Conservation (phyloP, 2,113 vertebrate genomes). For the Xyliphius kryptos region DNA sequence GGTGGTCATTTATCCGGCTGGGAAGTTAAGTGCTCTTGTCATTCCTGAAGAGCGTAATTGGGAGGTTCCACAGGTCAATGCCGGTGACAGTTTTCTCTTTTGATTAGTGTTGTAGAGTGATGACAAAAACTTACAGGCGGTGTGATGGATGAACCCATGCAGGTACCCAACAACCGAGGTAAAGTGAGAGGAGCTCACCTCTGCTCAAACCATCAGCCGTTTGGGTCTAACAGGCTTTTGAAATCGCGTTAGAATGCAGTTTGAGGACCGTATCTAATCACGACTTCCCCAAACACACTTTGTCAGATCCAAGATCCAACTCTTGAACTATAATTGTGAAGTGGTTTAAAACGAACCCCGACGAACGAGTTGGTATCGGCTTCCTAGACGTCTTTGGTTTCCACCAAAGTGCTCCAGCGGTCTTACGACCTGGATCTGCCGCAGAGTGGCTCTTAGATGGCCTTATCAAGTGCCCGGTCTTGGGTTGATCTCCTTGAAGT, state of each 20-base stretch:
- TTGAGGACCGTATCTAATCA: no score
- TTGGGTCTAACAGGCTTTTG: neutral
- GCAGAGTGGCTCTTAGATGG: conserved; percentile 21
- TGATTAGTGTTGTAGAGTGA: conserved; percentile 91
- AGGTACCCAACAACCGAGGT: neutral
- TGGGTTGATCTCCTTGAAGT: conserved; percentile 40
- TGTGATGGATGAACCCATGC: conserved; percentile 73
- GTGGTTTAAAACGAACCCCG: neutral
- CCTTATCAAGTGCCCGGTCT: conserved; percentile 30
- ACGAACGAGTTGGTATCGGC: neutral
- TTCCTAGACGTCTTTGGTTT: conserved; percentile 12
- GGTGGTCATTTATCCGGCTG: conserved; percentile 78
- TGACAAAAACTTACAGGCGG: conserved; percentile 84
- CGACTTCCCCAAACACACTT: no score
- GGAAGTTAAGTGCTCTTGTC: conserved; percentile 91
- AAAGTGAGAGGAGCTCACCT: conserved; percentile 19
- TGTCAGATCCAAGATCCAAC: no score
- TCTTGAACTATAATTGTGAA: neutral
- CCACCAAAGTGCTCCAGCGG: conserved; percentile 18
- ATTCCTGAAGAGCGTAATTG: conserved; percentile 86
- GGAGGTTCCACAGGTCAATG: conserved; percentile 89
- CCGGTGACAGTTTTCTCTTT: conserved; percentile 84
- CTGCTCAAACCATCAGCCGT: neutral
- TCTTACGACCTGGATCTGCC: conserved; percentile 23
- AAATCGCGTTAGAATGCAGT: neutral